Base-by-base conservation (phyloP, 1,140 invertebrate genomes). In the Drosophila kikkawai region DNA sequence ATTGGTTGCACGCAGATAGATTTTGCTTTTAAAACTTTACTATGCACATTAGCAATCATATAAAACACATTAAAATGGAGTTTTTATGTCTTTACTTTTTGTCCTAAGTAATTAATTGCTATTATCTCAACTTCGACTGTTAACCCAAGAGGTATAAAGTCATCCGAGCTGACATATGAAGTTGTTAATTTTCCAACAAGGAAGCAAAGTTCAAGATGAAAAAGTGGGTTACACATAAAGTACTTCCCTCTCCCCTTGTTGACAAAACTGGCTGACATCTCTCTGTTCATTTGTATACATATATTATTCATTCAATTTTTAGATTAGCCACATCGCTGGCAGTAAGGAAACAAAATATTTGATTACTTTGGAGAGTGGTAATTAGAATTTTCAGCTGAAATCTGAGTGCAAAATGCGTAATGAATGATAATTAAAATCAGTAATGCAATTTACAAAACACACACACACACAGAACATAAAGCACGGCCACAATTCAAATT, bases 151-250 rank as follows among this genome's bases (percentile, higher is more conserved):
- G 36, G 36, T 34, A 47, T 39, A 34, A 59, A 75, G 74, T 57
- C 80, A 87, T 76, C 67, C 63, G 45, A 41, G 45, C 60, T 59
- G 69, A 79, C 81, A 90, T 85, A 88, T 88, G 74, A 90, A 81
- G 78, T 79, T 84, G 85, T 88, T 80, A 88, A 90, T 88, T 90
- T 77, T 48, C 32, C 65, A 77, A 42, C 67, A 59, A 59, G 50
- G 58, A 55, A 50, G 12, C 48, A 29, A 41, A 36, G 48, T 44
- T 42, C 51, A 68, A 51, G 48, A 47, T 37, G 51, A 50, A 36
- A 58, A 69, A 37, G 65, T 57, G 64, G 56, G 34, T 56, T 39
- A 44, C 59, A 32, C 67, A 75, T 75, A 56, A 45, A 61, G 26
- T 41, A 50, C 26, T 34, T 41, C 17, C 32, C 42, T n/a, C 34